phyloP scores from a whole-genome alignment of 2,888 invertebrate species.

The Hirtodrosophila confusa region DNA sequence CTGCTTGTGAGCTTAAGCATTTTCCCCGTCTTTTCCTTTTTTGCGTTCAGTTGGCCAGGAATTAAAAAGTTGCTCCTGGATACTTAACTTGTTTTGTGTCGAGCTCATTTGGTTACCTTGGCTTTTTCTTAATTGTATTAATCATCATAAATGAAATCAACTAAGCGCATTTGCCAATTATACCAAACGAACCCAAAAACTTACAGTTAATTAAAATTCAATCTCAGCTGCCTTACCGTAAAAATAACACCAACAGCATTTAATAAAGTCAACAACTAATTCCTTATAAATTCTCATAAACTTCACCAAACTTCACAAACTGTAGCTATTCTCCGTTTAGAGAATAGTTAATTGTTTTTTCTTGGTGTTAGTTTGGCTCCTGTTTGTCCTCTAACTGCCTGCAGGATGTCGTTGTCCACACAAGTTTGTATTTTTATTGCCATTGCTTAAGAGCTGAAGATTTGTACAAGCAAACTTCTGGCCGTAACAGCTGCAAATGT shows the following conservation, averaged over 20 bases:
- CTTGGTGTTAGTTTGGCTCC: slow-evolving; percentile 22
- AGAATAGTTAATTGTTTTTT: slow-evolving; percentile 37
- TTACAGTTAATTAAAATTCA: slow-evolving; percentile 54
- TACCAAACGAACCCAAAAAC: background rate
- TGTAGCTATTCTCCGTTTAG: background rate
- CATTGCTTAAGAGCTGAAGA: slow-evolving; percentile 42
- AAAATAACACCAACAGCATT: slow-evolving; percentile 25
- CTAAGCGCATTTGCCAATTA: background rate
- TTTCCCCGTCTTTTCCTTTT: background rate
- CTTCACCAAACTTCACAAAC: slow-evolving; percentile 9
- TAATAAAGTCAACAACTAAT: slow-evolving; percentile 40
- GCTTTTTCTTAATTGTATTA: slow-evolving; percentile 30
- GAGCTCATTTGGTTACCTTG: slow-evolving; percentile 19
- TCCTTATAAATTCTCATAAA: slow-evolving; percentile 16
- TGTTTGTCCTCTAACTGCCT: background rate
- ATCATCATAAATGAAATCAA: slow-evolving; percentile 43
- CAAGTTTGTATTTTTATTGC: slow-evolving; percentile 66
- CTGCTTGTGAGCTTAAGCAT: slow-evolving; percentile 17
- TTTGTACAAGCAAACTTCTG: slow-evolving; percentile 41
- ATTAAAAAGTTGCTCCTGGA: slow-evolving; percentile 48
- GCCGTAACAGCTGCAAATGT: slow-evolving; percentile 9
- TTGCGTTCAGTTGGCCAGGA: slow-evolving; percentile 18
- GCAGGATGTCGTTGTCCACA: slow-evolving; percentile 26
- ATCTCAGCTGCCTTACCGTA: slow-evolving; percentile 29
- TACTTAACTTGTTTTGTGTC: slow-evolving; percentile 1